These are phyloP conservation scores for Alca torda DNA, from an alignment of 2,797 vertebrate species.

Conservation along the genomic window DNA sequence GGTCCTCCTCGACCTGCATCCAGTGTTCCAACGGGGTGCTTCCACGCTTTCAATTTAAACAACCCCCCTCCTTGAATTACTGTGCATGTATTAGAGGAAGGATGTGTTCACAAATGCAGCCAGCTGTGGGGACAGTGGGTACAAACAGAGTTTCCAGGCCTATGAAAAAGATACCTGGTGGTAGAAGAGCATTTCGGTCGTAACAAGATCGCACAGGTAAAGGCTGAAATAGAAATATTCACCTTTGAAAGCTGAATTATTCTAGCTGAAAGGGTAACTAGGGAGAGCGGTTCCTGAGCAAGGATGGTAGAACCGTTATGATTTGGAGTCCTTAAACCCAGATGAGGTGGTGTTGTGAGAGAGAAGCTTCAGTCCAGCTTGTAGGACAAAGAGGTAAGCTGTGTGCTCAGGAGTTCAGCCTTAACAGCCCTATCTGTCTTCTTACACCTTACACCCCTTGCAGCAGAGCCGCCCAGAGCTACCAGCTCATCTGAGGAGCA, in stretches of 20 bases:
- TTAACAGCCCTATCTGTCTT: fast-evolving
- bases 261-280: not conserved
- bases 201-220: not conserved
- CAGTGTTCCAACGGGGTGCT: fast-evolving
- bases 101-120: fast-evolving
- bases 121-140: not conserved
- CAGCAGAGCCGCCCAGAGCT: not conserved
- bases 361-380: not conserved
- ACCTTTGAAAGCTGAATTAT: not conserved
- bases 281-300: not conserved
- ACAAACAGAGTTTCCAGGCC: not conserved
- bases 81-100: fast-evolving
- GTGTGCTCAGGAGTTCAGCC: not conserved
- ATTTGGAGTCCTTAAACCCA: not conserved
- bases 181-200: not conserved
- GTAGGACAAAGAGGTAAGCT: not conserved
- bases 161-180: not conserved
- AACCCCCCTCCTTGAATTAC: no score
- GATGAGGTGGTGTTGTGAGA: not conserved
- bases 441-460: not conserved
- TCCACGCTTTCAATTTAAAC: not conserved
- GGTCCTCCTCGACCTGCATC: not conserved
- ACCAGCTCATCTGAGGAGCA: not conserved
- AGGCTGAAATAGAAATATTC: not conserved
- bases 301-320: not conserved